A percentile compares a stretch with the other conserved stretches of the same genome.
These are phyloP conservation scores for Sciaenops ocellatus DNA, from an alignment of 2,797 vertebrate species.

Conservation along the genomic window DNA sequence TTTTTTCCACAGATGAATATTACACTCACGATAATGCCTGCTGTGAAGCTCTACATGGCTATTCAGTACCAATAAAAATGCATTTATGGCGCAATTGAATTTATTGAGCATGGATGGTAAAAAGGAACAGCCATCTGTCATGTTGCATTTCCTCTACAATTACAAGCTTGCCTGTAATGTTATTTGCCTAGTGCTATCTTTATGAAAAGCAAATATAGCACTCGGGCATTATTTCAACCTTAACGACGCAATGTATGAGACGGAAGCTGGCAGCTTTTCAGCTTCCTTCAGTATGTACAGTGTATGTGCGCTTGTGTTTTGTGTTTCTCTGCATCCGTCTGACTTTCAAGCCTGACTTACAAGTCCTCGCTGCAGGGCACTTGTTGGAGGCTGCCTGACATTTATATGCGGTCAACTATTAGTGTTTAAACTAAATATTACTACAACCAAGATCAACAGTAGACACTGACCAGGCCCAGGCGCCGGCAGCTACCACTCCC, in stretches of 20 bases:
- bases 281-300: conserved; percentile 7
- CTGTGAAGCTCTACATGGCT: conserved; percentile 35
- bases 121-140: conserved; percentile 60
- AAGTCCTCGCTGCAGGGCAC: conserved; percentile 46
- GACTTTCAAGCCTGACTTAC: conserved; percentile 41
- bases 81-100: conserved; percentile 65
- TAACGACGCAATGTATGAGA: background rate
- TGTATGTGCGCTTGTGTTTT: conserved; percentile 9
- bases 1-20: conserved; percentile 22
- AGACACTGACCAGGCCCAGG: conserved; percentile 70
- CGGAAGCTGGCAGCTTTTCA: conserved; percentile 6
- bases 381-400: conserved; percentile 65
- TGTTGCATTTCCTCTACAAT: conserved; percentile 67
- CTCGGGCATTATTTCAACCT: conserved; percentile 23
- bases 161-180: conserved; percentile 41
- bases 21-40: conserved; percentile 17
- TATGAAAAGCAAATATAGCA: conserved; percentile 31
- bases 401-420: conserved; percentile 70
- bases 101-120: conserved; percentile 54
- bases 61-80: conserved; percentile 60
- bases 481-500: conserved; percentile 56
- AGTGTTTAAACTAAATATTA: conserved; percentile 79
- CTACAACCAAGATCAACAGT: conserved; percentile 77
- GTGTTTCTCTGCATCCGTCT: conserved; percentile 14
- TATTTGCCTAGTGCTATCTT: conserved; percentile 53